Evolutionary conservation across 2,113 vertebrate genomes (phyloP), one percentile per base, ranked within the genome.

Genomic region (Mionectes macconnelli): DNA sequence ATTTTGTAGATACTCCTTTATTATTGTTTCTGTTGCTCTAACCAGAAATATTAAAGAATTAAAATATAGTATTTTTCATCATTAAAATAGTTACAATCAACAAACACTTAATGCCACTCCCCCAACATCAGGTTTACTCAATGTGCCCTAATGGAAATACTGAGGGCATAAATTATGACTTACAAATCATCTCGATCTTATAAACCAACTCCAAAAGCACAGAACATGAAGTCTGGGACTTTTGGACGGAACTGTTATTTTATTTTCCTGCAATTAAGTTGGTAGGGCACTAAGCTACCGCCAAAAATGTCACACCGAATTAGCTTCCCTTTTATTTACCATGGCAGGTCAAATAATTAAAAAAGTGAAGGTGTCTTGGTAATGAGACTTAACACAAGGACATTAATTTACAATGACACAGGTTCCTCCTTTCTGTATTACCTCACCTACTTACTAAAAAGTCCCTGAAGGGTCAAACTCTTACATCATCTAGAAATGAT

Each of bases 291-390:
- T 92, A 77, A 95, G 80, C 86, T 76, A 93, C 92, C 83, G 95
- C 94, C 94, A 97, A 92, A 95, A 90, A 49, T 69, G 96, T 97
- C 97, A 98, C 76, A 85, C 86, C 44, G 75, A 91, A 98, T 98
- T 98, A 97, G 96, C 79, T 94, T 96, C 50, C 84, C 90, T 97
- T 87, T 94, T 96, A 96, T 97, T 97, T 97, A 94, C 79, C 81
- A 84, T 86, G 93, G 91, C 60, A 97, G 81, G 90, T 95, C 93
- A 92, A 97, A 94, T 81, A 96, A 96, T 94, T 96, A 60, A 76
- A 97, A 84, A 95, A 67, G 63, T 53, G 76, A 95, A 94, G 90
- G 88, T 96, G 96, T 77, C 90, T 86, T 50, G 35, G 91, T 95
- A 97, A 97, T 91, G 86, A 90, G 84, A 86, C 72, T 84, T 92